A percentile compares a stretch with the other conserved stretches of the same genome.
These are phyloP conservation scores for Vimba vimba DNA, from an alignment of 2,113 vertebrate genomes.

Conservation along the genomic window DNA sequence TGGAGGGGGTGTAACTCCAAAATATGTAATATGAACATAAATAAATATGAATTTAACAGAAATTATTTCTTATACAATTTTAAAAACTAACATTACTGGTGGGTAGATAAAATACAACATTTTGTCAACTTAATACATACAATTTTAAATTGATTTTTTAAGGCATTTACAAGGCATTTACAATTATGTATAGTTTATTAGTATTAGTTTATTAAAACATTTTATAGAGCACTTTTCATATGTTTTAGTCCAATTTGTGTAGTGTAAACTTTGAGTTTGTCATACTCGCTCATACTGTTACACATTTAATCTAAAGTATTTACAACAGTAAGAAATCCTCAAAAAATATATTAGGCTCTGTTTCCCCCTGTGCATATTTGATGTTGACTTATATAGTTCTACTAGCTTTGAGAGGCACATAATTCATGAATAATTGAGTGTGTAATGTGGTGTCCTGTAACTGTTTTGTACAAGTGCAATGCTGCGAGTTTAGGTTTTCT, in stretches of 20 bases:
- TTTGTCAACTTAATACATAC: no score
- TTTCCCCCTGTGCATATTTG: constrained; percentile 58
- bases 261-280: no score
- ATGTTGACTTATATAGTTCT: constrained; percentile 70
- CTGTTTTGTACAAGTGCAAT: constrained; percentile 57
- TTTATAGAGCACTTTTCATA: no score
- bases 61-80: background rate
- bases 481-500: constrained; percentile 51
- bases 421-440: constrained; percentile 75
- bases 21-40: background rate
- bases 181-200: background rate
- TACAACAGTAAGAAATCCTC: background rate
- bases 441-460: constrained; percentile 62
- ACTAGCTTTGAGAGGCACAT: constrained; percentile 54
- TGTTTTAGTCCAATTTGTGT: no score
- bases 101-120: no score
- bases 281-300: background rate
- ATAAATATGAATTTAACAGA: background rate
- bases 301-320: constrained; percentile 1
- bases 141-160: no score
- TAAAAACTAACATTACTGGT: background rate
- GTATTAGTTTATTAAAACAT: no score
- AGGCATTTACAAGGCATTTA: no score
- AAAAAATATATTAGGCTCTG: constrained; percentile 50
- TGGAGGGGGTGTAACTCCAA: background rate